Evolutionary conservation across 2,888 invertebrate genomes (phyloP), one percentile per base, ranked within the genome.

Genomic region (Zaprionus lineosus): DNA sequence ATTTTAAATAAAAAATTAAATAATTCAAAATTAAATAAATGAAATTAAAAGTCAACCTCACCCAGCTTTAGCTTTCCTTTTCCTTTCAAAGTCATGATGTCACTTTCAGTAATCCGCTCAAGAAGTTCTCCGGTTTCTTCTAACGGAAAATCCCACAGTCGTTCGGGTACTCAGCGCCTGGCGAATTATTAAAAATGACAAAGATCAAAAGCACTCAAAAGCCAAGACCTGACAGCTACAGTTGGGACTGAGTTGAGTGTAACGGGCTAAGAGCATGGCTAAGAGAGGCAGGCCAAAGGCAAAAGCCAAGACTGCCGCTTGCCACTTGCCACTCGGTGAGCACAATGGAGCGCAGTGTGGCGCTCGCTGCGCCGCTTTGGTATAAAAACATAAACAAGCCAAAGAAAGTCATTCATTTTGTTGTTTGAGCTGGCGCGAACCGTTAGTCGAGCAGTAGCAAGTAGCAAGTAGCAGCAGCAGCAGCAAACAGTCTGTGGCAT

Each of bases 371-470:
- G 28, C 24, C 29, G 31, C n/a, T 84, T 71, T 66, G 73, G 86
- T 88, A 88, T 88, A 88, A 88, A n/a, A 88, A 86, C 78, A 88
- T 77, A 87, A 88, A 84, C 77, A 76, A 82, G 82, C 78, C 68
- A 75, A 87, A 88, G 87, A 87, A 88, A 88, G 83, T 84, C 84
- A 87, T 81, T 88, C 89, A 88, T 86, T 88, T 87, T 60, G 79
- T 83, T 87, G 81, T 76, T 84, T 77, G 88, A 88, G 86, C 84
- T 82, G 81, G 85, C 72, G 70, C 75, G 70, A 63, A 79, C 63
- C 77, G 77, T 82, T 78, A 75, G 75, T 73, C 65, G 74, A 74
- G 53, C 67, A 50, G 58, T 46, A 71, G 29, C 55, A 31, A 48
- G 39, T 19, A 12, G 15, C 18, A 40, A 31, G 36, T 18, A 34